A percentile compares a stretch with the other conserved stretches of the same genome.
These are phyloP conservation scores for Tortricodes alternella DNA, from an alignment of 2,888 invertebrate species.

Conservation along the genomic window DNA sequence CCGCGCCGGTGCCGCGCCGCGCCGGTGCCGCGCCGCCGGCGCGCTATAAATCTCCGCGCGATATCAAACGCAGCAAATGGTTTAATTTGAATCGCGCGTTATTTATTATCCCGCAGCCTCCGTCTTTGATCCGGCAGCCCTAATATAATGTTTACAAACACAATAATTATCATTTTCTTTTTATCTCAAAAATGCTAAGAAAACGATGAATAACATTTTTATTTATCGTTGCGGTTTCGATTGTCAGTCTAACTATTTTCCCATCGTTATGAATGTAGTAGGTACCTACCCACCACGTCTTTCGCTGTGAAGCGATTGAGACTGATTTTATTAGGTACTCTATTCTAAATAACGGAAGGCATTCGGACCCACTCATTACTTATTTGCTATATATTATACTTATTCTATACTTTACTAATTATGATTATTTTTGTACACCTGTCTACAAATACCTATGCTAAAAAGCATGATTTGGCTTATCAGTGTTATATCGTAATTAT, in stretches of 20 bases:
- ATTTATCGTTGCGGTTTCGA: background rate
- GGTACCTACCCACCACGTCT: no score
- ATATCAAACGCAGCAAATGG: slow-evolving; percentile 25
- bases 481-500: no score
- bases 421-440: no score
- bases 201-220: background rate
- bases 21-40: background rate
- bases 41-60: slow-evolving; percentile 9
- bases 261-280: no score
- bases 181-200: slow-evolving; percentile 11
- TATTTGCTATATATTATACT: no score
- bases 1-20: background rate
- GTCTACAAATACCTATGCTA: no score
- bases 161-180: slow-evolving; percentile 25
- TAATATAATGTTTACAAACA: slow-evolving; percentile 25
- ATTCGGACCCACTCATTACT: no score
- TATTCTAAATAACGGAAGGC: no score
- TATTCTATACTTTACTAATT: no score
- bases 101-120: slow-evolving; percentile 15
- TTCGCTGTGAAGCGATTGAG: no score
- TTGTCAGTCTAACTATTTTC: background rate
- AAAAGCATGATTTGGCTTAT: no score
- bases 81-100: slow-evolving; percentile 24
- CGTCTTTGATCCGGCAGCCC: slow-evolving; percentile 24
- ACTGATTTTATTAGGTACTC: no score